Percentiles rank a stretch among this genome's conserved stretches.
Conservation (phyloP, 2,888 invertebrate species). For the Cerastoderma edule region DNA sequence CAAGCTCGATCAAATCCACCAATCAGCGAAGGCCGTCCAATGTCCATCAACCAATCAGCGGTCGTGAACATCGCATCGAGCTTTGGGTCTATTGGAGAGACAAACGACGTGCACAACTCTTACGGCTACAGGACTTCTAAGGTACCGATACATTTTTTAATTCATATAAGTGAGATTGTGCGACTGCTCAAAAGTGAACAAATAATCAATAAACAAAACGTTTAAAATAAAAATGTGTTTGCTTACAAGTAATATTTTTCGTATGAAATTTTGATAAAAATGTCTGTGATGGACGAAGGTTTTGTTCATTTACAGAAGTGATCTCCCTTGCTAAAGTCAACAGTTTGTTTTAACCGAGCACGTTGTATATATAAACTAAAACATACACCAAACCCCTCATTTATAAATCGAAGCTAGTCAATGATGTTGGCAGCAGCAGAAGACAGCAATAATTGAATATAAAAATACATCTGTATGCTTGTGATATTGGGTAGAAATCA, state of each 20-base stretch:
- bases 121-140: neutral
- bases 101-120: neutral
- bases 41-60: slow-evolving; percentile 1
- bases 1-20: too few relatives aligned
- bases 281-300: neutral
- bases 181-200: neutral
- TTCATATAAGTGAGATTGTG: neutral
- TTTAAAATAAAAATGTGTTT: neutral
- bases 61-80: neutral
- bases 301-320: neutral
- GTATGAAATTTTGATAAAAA: neutral
- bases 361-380: too few relatives aligned
- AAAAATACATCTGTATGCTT: too few relatives aligned
- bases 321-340: neutral
- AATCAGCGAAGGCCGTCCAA: too few relatives aligned
- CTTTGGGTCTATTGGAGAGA: neutral
- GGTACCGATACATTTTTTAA: neutral
- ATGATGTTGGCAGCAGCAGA: too few relatives aligned
- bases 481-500: too few relatives aligned
- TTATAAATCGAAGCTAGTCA: too few relatives aligned
- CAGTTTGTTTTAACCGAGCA: too few relatives aligned
- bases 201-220: neutral
- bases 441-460: too few relatives aligned
- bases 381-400: too few relatives aligned
- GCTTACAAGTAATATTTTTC: neutral